These are phyloP conservation scores for Eristalis arbustorum DNA, from an alignment of 2,888 invertebrate species.

Conservation along the genomic window DNA sequence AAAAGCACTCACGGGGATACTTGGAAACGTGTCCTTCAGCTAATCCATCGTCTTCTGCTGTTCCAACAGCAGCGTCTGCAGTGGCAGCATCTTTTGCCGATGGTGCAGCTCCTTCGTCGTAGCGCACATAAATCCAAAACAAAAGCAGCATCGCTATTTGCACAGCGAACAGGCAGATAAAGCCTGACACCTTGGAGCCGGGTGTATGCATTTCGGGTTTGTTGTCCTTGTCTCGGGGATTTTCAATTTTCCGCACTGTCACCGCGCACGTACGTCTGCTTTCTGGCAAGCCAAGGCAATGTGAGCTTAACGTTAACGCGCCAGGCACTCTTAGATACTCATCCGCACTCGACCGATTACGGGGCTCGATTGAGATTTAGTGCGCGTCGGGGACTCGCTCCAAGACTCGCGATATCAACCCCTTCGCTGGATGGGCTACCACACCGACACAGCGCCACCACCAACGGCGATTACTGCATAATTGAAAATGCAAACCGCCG, in stretches of 20 bases:
- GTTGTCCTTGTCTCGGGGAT: constrained; percentile 33
- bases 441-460: not conserved
- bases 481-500: constrained; percentile 53
- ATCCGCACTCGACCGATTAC: constrained; percentile 65
- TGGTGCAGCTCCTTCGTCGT: constrained; percentile 79
- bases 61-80: constrained; percentile 26
- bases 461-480: constrained; percentile 38
- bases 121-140: constrained; percentile 81
- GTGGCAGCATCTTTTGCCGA: constrained; percentile 30
- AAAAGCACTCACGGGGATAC: constrained; percentile 79
- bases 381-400: constrained; percentile 18
- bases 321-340: constrained; percentile 24
- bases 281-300: not conserved
- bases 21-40: constrained; percentile 78
- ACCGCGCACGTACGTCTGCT: not conserved
- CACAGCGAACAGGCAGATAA: constrained; percentile 80
- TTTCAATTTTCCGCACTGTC: constrained; percentile 14
- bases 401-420: constrained; percentile 31
- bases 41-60: constrained; percentile 76
- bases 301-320: not conserved
- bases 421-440: constrained; percentile 7
- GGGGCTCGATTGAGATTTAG: constrained; percentile 55
- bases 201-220: constrained; percentile 77
- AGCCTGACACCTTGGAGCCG: constrained; percentile 78
- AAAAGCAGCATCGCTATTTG: constrained; percentile 81